Evolutionary conservation across 2,113 vertebrate genomes (phyloP), one percentile per base, ranked within the genome.

Genomic region (Saccopteryx leptura): DNA sequence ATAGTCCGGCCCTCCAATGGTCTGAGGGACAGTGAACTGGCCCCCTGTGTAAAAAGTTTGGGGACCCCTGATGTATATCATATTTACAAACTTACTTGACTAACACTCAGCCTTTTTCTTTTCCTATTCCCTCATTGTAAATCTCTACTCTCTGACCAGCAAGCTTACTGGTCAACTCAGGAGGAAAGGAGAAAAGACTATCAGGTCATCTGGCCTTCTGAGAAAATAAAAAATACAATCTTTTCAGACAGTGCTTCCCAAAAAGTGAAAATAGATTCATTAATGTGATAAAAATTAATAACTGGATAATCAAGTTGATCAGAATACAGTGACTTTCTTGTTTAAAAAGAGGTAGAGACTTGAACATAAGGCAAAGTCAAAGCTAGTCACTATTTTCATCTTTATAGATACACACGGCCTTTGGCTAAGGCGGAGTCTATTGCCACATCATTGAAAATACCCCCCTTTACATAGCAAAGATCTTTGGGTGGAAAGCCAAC

Each of bases 221-320:
- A 94, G 81, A 79, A 93, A 93, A 93, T 3, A 10, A 83, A 65
- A 33, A 69, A n/a, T 12, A 33, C 66, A 89, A 69, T 31, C 65
- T 26, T 94, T 71, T 91, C 24, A 85, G 60, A n/a, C 4, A 60
- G n/a, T 50, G 19, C 33, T 75, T 88, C 48, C 58, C 46, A 23
- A 87, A 83, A 83, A 76, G 48, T 58, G 21, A 94, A 95, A 86
- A 46, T 21, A 50, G 52, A 86, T 90, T 85, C 65, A 88, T 83
- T 19, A 84, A 91, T 21, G 5, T 46, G 66, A 68, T 84, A 74
- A 79, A 60, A 97, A 86, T 33, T 56, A 81, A 68, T 63, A 66
- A 66, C 3, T n/a, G 28, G 86, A 76, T 58, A 92, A 94, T 31
- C 71, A 18, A 56, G 33, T 48, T 68, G 78, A 71, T 89, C 66